These are phyloP conservation scores for Etia nguti DNA, from an alignment of 2,113 vertebrate species.

Conservation along the genomic window DNA sequence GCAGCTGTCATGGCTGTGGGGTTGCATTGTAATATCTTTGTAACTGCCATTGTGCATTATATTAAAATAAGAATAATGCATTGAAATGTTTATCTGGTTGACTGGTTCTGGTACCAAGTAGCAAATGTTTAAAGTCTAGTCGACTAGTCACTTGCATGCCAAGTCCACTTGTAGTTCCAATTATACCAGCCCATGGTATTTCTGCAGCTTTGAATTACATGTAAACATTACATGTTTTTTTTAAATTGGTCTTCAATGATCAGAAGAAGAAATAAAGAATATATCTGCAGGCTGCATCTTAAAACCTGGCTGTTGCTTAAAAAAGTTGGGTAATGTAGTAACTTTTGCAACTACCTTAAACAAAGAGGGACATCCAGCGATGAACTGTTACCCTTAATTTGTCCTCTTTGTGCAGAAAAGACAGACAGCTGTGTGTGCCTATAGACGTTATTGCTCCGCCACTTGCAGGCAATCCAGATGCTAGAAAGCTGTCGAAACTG, in stretches of 20 bases:
- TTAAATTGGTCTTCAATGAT: background rate
- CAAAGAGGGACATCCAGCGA: background rate
- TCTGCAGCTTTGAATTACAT: background rate
- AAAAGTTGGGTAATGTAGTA: background rate
- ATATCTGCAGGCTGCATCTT: background rate
- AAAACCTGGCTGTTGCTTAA: background rate
- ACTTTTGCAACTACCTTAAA: background rate
- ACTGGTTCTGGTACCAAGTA: background rate
- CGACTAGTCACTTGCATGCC: background rate
- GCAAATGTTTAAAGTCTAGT: background rate
- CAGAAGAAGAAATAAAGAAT: background rate
- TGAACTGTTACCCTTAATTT: background rate
- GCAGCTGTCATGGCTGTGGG: background rate
- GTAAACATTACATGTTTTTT: background rate
- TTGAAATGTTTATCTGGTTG: background rate
- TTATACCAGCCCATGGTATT: background rate
- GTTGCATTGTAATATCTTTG: background rate
- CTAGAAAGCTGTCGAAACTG: conserved; percentile 46
- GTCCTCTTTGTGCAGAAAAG: conserved; percentile 2
- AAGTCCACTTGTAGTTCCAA: background rate
- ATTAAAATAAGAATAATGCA: background rate
- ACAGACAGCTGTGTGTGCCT: conserved; percentile 16
- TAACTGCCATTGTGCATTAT: background rate
- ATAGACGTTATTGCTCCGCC: conserved; percentile 13
- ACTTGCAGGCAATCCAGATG: conserved; percentile 56